These are phyloP conservation scores for Knipowitschia caucasica DNA, from an alignment of 2,797 vertebrate species.

Conservation along the genomic window DNA sequence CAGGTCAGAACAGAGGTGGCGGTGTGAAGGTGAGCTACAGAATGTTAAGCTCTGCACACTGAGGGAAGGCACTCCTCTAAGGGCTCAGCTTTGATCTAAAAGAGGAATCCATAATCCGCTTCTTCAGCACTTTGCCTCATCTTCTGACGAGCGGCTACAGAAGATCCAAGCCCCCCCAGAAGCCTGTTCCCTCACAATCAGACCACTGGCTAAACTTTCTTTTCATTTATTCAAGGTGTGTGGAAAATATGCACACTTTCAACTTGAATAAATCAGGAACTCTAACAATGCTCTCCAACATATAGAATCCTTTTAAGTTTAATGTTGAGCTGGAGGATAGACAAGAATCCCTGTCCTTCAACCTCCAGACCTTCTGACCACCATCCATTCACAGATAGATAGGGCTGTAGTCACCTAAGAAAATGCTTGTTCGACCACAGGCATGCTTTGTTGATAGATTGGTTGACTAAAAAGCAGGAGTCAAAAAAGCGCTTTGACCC, in stretches of 20 bases:
- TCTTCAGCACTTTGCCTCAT: slow-evolving; percentile 29
- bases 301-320: too few relatives aligned
- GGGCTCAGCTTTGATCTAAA: slow-evolving; percentile 22
- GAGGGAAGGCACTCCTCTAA: not conserved
- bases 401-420: too few relatives aligned
- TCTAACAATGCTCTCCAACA: too few relatives aligned
- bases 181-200: slow-evolving; percentile 6
- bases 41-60: slow-evolving; percentile 2
- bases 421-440: too few relatives aligned
- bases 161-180: slow-evolving; percentile 1
- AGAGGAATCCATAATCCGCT: slow-evolving; percentile 21
- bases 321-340: too few relatives aligned
- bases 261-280: too few relatives aligned
- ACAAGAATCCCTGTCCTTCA: too few relatives aligned
- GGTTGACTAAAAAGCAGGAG: too few relatives aligned
- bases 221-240: not conserved
- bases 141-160: slow-evolving; percentile 16
- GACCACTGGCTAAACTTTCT: not conserved
- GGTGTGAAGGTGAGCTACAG: not conserved
- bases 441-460: too few relatives aligned
- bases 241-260: not conserved
- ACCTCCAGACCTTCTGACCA: too few relatives aligned
- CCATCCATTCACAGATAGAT: too few relatives aligned
- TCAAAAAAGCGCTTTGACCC: too few relatives aligned
- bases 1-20: not conserved